phyloP scores from a whole-genome alignment of 2,888 invertebrate genomes.

The Agelastica alni region DNA sequence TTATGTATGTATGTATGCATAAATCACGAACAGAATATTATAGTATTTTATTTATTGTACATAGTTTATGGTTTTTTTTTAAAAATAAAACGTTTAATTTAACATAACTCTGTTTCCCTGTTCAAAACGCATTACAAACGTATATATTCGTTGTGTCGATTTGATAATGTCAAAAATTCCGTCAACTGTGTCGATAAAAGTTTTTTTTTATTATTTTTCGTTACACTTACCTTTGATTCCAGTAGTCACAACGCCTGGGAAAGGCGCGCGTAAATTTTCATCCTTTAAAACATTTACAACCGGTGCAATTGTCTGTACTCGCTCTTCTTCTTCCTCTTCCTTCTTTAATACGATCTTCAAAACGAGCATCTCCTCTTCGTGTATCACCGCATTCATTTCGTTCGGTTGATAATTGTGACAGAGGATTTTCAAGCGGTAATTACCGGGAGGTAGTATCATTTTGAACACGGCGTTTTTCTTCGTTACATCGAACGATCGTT shows the following conservation, averaged over 20 bases:
- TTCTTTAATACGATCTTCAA: constrained; percentile 46
- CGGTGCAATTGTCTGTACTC: not conserved
- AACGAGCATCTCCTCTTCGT: constrained; percentile 51
- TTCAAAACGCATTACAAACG: no score
- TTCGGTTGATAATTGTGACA: constrained; percentile 66
- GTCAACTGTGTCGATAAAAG: no score
- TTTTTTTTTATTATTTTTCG: no score
- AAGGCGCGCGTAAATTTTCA: constrained; percentile 35
- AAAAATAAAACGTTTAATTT: no score
- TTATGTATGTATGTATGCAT: no score
- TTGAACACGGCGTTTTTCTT: constrained; percentile 74
- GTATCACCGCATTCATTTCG: constrained; percentile 56
- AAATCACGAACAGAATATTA: no score
- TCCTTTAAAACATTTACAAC: constrained; percentile 19
- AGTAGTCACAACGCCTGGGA: constrained; percentile 34
- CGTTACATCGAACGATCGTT: constrained; percentile 65
- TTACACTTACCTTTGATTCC: constrained; percentile 46
- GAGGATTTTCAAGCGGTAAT: constrained; percentile 65
- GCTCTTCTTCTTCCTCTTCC: constrained; percentile 7
- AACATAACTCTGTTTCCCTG: no score
- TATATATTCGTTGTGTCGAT: no score
- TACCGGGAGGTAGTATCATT: constrained; percentile 70
- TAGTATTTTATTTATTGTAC: no score
- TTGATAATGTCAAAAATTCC: no score
- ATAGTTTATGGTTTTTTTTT: no score